Evolutionary conservation across 2,888 invertebrate species (phyloP).

Genomic region (Steinernema hermaphroditum): DNA sequence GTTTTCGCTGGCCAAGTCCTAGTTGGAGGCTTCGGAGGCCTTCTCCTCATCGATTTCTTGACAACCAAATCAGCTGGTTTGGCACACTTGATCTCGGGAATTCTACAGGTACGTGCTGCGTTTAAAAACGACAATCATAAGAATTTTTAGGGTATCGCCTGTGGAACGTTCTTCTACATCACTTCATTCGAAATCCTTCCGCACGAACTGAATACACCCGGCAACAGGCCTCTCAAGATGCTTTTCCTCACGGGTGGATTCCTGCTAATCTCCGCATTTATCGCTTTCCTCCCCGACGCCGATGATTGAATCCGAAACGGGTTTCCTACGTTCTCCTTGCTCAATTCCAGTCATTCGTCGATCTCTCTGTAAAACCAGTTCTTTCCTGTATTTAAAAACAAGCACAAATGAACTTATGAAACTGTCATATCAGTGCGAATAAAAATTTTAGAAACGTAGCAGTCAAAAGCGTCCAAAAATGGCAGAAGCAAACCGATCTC

Average conservation of each 20-base stretch:
- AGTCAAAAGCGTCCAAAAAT: no score
- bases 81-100: conserved; percentile 51
- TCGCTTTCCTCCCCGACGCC: conserved; percentile 56
- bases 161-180: conserved; percentile 89
- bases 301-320: conserved; percentile 29
- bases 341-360: conserved; percentile 5
- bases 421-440: no score
- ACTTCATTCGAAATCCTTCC: conserved; percentile 93
- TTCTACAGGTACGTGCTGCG: conserved; percentile 49
- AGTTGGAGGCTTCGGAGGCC: conserved; percentile 73
- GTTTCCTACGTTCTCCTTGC: neutral
- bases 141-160: conserved; percentile 77
- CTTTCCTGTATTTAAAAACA: no score
- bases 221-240: conserved; percentile 55
- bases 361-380: conserved; percentile 7
- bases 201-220: conserved; percentile 70
- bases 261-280: conserved; percentile 52
- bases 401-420: no score
- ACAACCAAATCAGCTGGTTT: conserved; percentile 71
- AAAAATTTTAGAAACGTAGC: no score
- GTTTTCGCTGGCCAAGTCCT: conserved; percentile 71
- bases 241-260: conserved; percentile 59
- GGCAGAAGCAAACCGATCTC: no score
- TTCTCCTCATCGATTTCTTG: conserved; percentile 68
- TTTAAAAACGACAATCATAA: neutral